These are phyloP conservation scores for Vanessa tameamea DNA, from an alignment of 1,140 invertebrate genomes.

Conservation along the genomic window DNA sequence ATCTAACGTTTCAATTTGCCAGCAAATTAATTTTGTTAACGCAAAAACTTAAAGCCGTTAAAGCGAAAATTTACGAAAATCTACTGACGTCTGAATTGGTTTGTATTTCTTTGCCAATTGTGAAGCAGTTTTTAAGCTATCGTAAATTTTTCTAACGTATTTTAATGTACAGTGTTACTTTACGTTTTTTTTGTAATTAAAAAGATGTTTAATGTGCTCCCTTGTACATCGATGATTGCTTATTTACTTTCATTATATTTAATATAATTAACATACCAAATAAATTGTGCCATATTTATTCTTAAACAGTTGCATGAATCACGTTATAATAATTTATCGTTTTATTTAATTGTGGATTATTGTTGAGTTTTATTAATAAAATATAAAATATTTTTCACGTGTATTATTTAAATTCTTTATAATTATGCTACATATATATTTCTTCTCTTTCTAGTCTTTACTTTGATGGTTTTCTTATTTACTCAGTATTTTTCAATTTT, in stretches of 20 bases:
- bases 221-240: constrained; percentile 14
- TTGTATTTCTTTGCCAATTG: background rate
- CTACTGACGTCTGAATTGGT: background rate
- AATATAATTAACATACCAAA: constrained; percentile 24
- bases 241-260: constrained; percentile 20
- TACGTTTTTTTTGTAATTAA: constrained; percentile 29
- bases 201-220: constrained; percentile 31
- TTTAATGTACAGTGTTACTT: constrained; percentile 27
- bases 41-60: too few relatives aligned
- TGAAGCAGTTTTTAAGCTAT: background rate
- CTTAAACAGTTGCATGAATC: constrained; percentile 53
- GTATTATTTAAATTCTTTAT: constrained; percentile 15
- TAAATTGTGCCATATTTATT: constrained; percentile 40
- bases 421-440: background rate
- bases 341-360: constrained; percentile 64
- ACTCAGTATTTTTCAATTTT: too few relatives aligned
- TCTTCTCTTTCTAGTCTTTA: too few relatives aligned
- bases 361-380: constrained; percentile 78
- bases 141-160: background rate
- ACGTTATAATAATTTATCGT: constrained; percentile 53
- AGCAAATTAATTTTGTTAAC: too few relatives aligned
- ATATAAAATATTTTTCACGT: constrained; percentile 32
- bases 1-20: too few relatives aligned
- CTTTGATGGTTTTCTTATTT: too few relatives aligned
- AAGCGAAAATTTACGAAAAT: too few relatives aligned